Evolutionary conservation across 2,113 vertebrate species (phyloP), one percentile per base, ranked within the genome.

Genomic region (Leptocoma aspasia): DNA sequence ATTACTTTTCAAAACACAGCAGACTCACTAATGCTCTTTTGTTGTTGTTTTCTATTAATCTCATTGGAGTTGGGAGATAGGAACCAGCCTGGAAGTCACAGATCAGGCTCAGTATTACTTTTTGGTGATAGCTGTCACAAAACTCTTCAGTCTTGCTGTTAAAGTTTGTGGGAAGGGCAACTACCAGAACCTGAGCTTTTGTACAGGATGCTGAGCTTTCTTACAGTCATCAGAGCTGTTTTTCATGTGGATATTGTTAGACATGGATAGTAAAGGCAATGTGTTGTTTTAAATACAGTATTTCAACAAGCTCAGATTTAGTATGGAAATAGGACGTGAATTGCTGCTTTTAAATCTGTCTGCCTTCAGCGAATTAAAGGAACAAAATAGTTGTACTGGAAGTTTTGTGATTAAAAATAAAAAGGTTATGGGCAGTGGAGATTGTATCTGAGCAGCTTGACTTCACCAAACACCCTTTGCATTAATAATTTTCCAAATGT

Each of bases 361-460:
- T 1, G 15, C 63, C 81, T 87, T 87, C 35, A 54, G 71, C 70
- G 78, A 92, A 80, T 92, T 89, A 60, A 91, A 65, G 45, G 75
- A 91, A 79, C 35, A 79, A 89, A 89, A 82, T 37, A 87, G 28
- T 65, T 63, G 23, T 71, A 54, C 72, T 87, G 86, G 42, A 82
- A 89, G 33, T 77, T 94, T 72, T 3, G 1, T 90, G 88, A 90
- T 93, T 90, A 82, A 91, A 94, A 94, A 78, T 63, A 75, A 78
- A 84, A 84, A 91, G 28, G 37, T 82, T 85, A 45, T 95, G 89
- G 70, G 70, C 84, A 82, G 72, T 50, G 14, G 33, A 87, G 92
- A 94, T 95, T 33, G 27, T 82, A 90, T 96, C 66, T 89, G 89
- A 91, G 81, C 28, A 69, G n/a, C 54, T 71, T 64, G 84, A 88